phyloP scores from a whole-genome alignment of 2,113 vertebrate genomes.

The Tichodroma muraria region DNA sequence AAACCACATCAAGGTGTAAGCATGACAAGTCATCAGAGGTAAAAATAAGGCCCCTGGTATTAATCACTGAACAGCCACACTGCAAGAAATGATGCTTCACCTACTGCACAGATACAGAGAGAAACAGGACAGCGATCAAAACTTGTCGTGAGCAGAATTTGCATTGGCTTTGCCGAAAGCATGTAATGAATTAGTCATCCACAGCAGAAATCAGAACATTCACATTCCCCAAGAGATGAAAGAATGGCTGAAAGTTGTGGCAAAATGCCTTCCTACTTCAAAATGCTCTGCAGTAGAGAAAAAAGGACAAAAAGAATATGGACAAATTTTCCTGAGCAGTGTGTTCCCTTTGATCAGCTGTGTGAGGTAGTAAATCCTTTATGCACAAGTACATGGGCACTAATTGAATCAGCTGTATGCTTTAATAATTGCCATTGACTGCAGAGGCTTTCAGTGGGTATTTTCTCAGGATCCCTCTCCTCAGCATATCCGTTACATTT shows the following conservation, averaged over 20 bases:
- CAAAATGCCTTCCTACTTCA: constrained; percentile 3
- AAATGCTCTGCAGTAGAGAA: background rate
- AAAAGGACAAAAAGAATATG: constrained; percentile 15
- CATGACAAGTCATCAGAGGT: background rate
- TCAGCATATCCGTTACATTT: background rate
- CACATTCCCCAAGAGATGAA: background rate
- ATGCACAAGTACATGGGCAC: background rate
- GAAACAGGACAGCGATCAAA: background rate
- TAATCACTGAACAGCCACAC: background rate
- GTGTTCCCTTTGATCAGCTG: constrained; percentile 38
- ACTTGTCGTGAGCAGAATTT: background rate
- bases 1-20: background rate
- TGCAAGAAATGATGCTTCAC: background rate
- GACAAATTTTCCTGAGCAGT: constrained; percentile 12
- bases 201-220: background rate
- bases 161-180: constrained; percentile 31
- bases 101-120: background rate
- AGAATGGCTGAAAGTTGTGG: constrained; percentile 24
- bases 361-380: constrained; percentile 6
- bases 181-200: constrained; percentile 39
- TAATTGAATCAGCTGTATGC: constrained; percentile 40
- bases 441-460: constrained; percentile 8
- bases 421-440: constrained; percentile 39
- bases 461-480: constrained; percentile 48
- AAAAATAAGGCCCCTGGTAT: background rate